Percentiles rank a stretch among this genome's conserved stretches.
Evolutionary conservation across 2,113 vertebrate species (phyloP).

Genomic region (Aphyosemion australe): DNA sequence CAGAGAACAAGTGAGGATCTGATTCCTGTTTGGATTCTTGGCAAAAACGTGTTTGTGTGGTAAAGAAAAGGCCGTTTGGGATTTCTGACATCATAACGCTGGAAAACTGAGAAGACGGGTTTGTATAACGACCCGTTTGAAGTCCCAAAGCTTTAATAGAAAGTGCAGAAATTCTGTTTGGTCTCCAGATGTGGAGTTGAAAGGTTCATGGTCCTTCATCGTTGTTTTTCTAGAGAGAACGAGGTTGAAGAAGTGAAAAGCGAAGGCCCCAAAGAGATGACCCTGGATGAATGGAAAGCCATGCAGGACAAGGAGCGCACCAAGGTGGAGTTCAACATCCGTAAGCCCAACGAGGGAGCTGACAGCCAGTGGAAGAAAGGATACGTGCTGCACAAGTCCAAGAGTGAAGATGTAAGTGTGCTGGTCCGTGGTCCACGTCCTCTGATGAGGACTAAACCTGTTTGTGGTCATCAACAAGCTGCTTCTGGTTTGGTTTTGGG

Average conservation of each 20-base stretch:
- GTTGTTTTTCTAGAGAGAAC: constrained; percentile 84
- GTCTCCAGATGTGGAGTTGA: constrained; percentile 20
- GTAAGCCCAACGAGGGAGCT: constrained; percentile 96
- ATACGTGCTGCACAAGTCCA: constrained; percentile 98
- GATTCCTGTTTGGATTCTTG: not conserved
- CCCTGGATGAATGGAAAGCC: constrained; percentile 99
- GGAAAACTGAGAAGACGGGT: too few species aligned
- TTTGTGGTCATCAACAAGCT: too few species aligned
- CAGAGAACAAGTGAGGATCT: constrained; percentile 94
- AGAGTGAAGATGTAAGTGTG: constrained; percentile 92
- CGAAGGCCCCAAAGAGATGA: constrained; percentile 98
- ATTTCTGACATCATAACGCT: not conserved
- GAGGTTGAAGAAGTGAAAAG: constrained; percentile 96
- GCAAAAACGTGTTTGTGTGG: too few species aligned
- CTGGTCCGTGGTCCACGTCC: too few species aligned
- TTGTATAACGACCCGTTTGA: not conserved
- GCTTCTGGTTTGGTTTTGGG: too few species aligned
- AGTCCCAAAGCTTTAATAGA: too few species aligned
- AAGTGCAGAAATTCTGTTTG: too few species aligned
- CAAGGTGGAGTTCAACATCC: constrained; percentile 98
- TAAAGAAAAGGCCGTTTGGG: not conserved
- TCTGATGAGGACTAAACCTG: too few species aligned
- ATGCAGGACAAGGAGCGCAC: constrained; percentile 98
- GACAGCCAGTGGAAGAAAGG: constrained; percentile 99
- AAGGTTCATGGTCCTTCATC: constrained; percentile 8